Percentiles rank a stretch among this genome's conserved stretches.
phyloP scores from a whole-genome alignment of 2,888 invertebrate species.

The Carpatolechia fugitivella region DNA sequence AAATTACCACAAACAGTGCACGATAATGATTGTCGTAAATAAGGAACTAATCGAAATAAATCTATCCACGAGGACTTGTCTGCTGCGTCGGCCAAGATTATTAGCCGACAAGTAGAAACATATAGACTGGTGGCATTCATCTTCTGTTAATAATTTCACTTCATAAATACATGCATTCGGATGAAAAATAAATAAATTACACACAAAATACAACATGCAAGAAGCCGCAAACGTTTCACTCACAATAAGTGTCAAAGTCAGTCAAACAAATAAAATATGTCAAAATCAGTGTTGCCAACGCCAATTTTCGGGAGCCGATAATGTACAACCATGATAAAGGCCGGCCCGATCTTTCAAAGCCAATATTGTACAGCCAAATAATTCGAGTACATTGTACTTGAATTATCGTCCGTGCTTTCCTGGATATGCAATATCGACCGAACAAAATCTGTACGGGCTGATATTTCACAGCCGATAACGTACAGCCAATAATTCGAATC shows the following conservation, averaged over 20 bases:
- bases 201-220: constrained; percentile 57
- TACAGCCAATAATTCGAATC: too few species aligned
- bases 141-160: constrained; percentile 47
- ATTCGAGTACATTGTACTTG: too few species aligned
- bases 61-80: constrained; percentile 88
- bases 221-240: constrained; percentile 67
- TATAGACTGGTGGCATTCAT: constrained; percentile 92
- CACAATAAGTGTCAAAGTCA: constrained; percentile 13
- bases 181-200: constrained; percentile 59
- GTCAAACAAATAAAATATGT: neutral
- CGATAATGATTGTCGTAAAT: constrained; percentile 90
- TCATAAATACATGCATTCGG: constrained; percentile 44
- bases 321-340: too few species aligned
- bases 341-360: too few species aligned
- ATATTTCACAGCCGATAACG: too few species aligned
- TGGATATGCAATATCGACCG: too few species aligned
- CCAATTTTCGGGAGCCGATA: too few species aligned
- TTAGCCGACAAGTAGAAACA: constrained; percentile 88
- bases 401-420: too few species aligned
- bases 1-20: constrained; percentile 94
- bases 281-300: too few species aligned
- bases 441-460: too few species aligned
- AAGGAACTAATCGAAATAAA: constrained; percentile 89
- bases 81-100: constrained; percentile 85
- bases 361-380: too few species aligned